Base-by-base conservation (phyloP, 2,113 vertebrate genomes). In the Clarias gariepinus region DNA sequence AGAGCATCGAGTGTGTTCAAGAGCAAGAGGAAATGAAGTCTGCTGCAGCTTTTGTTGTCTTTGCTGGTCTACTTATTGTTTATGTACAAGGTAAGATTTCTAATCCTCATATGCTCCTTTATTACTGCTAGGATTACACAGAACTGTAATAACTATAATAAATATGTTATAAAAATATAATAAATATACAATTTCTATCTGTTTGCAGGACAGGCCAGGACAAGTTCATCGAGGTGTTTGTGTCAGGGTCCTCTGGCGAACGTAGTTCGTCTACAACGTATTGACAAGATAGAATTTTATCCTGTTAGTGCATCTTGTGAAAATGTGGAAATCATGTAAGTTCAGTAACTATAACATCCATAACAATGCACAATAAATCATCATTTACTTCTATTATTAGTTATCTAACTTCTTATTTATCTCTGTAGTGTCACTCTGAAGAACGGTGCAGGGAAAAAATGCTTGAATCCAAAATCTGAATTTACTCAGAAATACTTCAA, bases 241-340 rank as follows among this genome's bases (percentile, higher is more conserved):
- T 90, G 89, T 82, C 87, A 7, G 58, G 87, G 68, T 76, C 30
- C 55, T 66, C 63, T 25, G 21, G 15, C 28, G 3, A 79, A 80
- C 11, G 68, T 73, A 11, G 63, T 90, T 69, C 83, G 3, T 0
- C 64, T 4, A 58, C 47, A 64, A 12, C 41, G 23, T n/a, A 78
- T 90, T 18, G 83, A 87, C 18, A 88, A 80, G 73, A 13, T 90
- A 13, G 89, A 88, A 85, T 30, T 90, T 78, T 25, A 82, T 64
- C 87, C 71, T 63, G 3, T 10, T 12, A 78, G 85, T 66, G 25
- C 89, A 16, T 88, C 58, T 1, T 90, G 89, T 84, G 53, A 52
- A 63, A 61, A 41, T 52, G 2, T 85, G 73, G 89, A 90, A 81
- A 82, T 90, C 57, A 81, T 90, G 87, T 90, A 88, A 85, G 87